Evolutionary conservation across 2,113 vertebrate species (phyloP).

Genomic region (Motacilla alba): DNA sequence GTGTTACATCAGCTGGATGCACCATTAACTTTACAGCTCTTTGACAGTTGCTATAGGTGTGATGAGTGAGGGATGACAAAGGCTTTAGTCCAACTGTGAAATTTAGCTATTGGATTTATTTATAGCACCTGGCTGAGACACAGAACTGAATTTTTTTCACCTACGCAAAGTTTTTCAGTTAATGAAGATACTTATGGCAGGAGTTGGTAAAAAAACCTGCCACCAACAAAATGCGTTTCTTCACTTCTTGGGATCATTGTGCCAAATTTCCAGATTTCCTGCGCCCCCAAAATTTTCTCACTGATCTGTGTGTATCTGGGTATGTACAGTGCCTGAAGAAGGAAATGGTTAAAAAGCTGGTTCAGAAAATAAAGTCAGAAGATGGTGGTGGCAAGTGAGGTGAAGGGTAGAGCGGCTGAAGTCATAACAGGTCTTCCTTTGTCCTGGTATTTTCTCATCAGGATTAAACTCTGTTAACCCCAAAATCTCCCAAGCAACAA

Average conservation of each 20-base stretch:
- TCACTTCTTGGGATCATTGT: neutral
- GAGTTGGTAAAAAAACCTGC: neutral
- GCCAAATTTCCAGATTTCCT: neutral
- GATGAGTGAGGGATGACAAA: neutral
- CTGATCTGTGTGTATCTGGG: accelerated
- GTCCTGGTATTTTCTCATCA: neutral
- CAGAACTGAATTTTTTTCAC: neutral
- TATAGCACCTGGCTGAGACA: neutral
- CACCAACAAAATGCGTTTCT: neutral
- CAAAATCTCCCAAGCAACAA: neutral
- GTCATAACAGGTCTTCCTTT: neutral
- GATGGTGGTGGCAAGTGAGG: neutral
- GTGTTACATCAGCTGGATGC: accelerated
- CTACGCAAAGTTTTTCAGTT: neutral
- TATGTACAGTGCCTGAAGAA: neutral
- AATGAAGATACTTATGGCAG: too few relatives aligned
- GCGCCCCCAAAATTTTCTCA: neutral
- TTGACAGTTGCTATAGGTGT: accelerated
- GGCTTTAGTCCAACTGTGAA: neutral
- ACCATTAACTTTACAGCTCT: neutral
- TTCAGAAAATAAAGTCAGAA: neutral
- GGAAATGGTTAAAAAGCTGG: neutral
- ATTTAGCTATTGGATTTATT: neutral
- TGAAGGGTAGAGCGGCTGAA: neutral
- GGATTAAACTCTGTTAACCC: neutral